These are phyloP conservation scores for Desmophyllum pertusum DNA, from an alignment of 92 coral and sea anemone genomes.

Conservation along the genomic window DNA sequence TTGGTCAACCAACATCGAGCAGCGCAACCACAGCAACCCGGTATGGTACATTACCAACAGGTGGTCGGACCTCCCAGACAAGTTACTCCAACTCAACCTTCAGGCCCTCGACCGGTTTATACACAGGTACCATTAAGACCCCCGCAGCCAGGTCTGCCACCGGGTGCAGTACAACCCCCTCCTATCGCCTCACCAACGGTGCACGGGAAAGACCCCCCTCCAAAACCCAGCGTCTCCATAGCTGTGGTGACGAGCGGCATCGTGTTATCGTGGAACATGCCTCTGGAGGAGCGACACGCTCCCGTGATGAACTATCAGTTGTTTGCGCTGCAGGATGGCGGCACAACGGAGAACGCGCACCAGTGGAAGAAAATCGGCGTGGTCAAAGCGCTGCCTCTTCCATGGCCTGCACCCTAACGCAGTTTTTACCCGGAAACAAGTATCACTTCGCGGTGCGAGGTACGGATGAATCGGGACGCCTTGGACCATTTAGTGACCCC, in stretches of 20 bases:
- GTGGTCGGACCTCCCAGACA: constrained; percentile 27
- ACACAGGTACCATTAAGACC: constrained; percentile 9
- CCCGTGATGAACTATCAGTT: constrained; percentile 85
- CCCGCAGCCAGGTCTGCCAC: constrained; percentile 29
- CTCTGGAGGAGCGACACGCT: constrained; percentile 65
- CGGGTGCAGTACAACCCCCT: constrained; percentile 22
- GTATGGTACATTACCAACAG: constrained; percentile 23
- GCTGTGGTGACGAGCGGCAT: constrained; percentile 93
- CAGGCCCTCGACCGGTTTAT: constrained; percentile 10
- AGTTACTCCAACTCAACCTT: constrained; percentile 22
- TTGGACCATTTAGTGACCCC: constrained; percentile 88
- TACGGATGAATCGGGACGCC: constrained; percentile 82
- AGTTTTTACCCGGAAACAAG: constrained; percentile 94
- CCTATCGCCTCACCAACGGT: constrained; percentile 23
- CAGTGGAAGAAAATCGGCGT: constrained; percentile 98
- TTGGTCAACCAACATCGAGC: constrained; percentile 15
- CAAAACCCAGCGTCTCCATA: constrained; percentile 90
- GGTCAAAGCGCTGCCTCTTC: constrained; percentile 94
- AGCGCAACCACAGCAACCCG: constrained; percentile 12
- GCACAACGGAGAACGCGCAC: constrained; percentile 58
- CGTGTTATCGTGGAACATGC: constrained; percentile 99
- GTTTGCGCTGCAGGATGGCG: constrained; percentile 88
- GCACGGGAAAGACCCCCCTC: constrained; percentile 63
- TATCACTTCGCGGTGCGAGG: constrained; percentile 97
- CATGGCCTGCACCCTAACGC: constrained; percentile 99